Evolutionary conservation across 2,797 vertebrate genomes (phyloP).

Genomic region (Odontamblyopus lacepedii): DNA sequence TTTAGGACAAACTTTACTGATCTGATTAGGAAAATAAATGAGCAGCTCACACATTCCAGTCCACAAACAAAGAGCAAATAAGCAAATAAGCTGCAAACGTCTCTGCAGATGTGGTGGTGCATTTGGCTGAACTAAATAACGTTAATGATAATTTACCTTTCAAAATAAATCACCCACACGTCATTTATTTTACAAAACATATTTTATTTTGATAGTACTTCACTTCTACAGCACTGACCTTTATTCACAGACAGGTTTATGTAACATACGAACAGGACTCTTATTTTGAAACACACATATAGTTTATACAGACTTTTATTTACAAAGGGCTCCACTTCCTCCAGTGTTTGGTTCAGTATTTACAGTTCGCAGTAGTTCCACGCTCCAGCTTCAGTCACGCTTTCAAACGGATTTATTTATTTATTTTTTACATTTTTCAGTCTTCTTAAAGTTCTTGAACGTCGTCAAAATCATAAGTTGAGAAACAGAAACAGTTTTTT

Average conservation of each 20-base stretch:
- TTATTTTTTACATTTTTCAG: neutral
- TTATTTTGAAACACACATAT: neutral
- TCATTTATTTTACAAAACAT: slow-evolving; percentile 5
- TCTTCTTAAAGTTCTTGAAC: neutral
- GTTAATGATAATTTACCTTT: no score
- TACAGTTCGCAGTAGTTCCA: slow-evolving; percentile 7
- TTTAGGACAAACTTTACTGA: no score
- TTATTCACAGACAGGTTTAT: neutral
- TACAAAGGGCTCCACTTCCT: slow-evolving; percentile 8
- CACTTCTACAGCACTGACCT: slow-evolving; percentile 1
- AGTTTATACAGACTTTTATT: neutral
- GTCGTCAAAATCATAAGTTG: neutral
- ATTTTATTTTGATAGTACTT: slow-evolving; percentile 3
- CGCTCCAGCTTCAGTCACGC: neutral
- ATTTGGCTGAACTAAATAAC: no score
- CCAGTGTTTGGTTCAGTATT: slow-evolving; percentile 10
- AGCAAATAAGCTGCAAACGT: no score
- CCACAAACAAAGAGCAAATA: no score
- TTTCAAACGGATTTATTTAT: neutral
- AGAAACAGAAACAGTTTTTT: neutral
- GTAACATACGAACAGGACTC: neutral
- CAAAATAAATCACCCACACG: neutral
- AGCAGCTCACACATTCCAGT: no score
- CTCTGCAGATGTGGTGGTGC: no score
- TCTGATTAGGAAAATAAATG: no score